Evolutionary conservation across 2,797 vertebrate species (phyloP).

Genomic region (Thalassophryne amazonica): DNA sequence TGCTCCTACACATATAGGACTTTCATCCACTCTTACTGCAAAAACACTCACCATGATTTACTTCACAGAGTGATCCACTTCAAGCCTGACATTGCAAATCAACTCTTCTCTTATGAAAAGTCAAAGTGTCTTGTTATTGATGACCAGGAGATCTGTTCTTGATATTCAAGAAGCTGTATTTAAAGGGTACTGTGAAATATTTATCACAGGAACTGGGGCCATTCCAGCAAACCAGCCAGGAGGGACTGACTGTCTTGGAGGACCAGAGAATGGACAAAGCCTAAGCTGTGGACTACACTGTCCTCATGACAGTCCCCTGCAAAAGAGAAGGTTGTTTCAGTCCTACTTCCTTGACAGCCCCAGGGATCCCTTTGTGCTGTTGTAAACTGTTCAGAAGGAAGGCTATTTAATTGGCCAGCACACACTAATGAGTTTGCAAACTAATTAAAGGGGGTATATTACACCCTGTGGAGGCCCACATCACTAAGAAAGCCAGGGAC

Average conservation of each 20-base stretch:
- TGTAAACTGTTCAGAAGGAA: constrained; percentile 72
- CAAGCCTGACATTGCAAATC: no score
- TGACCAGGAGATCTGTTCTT: constrained; percentile 10
- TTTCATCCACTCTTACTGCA: no score
- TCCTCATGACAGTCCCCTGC: constrained; percentile 38
- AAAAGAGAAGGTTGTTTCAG: constrained; percentile 45
- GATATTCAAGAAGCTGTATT: not conserved
- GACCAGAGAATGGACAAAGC: constrained; percentile 14
- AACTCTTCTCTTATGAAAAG: no score
- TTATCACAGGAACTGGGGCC: no score
- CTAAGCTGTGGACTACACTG: constrained; percentile 16
- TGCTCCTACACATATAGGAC: no score
- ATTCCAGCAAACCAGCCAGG: not conserved
- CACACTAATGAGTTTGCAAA: constrained; percentile 80
- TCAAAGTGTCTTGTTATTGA: no score
- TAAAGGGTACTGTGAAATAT: no score
- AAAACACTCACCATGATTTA: no score
- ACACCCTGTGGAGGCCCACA: constrained; percentile 71
- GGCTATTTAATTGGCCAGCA: constrained; percentile 77
- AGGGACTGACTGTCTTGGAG: constrained; percentile 16
- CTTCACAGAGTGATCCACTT: no score
- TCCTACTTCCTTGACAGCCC: constrained; percentile 60
- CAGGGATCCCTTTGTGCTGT: constrained; percentile 75
- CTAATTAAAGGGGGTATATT: constrained; percentile 79
- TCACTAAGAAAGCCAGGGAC: constrained; percentile 74